Percentiles rank a stretch among this genome's conserved stretches.
These are phyloP conservation scores for Episyrphus balteatus DNA, from an alignment of 1,140 invertebrate species.

Conservation along the genomic window DNA sequence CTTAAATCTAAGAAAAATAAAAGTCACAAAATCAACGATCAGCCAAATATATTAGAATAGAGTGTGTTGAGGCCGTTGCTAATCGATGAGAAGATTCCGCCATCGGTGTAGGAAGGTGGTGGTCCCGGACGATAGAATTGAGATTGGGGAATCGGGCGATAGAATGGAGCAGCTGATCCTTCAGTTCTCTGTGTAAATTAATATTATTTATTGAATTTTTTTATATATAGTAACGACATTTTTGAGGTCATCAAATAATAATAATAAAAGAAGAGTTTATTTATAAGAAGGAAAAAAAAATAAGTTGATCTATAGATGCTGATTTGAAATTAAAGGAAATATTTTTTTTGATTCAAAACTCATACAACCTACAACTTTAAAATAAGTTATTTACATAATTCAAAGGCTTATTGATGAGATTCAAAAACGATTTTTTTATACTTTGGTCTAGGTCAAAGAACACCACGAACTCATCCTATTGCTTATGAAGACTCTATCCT, in stretches of 20 bases:
- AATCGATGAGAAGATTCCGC: conserved; percentile 61
- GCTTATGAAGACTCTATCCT: no score
- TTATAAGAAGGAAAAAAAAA: neutral
- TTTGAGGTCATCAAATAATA: neutral
- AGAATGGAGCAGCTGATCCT: conserved; percentile 15
- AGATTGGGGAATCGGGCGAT: conserved; percentile 21
- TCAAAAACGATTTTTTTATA: no score
- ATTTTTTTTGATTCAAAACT: neutral
- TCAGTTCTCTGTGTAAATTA: conserved; percentile 20
- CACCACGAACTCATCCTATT: no score
- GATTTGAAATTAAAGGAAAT: neutral
- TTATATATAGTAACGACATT: neutral
- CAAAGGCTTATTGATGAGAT: no score
- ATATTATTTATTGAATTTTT: neutral
- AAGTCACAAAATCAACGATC: conserved; percentile 3
- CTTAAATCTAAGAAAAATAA: neutral
- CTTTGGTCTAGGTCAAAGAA: no score
- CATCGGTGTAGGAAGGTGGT: conserved; percentile 32
- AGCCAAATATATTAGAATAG: conserved; percentile 63
- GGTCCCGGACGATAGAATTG: conserved; percentile 42
- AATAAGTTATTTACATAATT: no score
- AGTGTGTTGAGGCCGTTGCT: conserved; percentile 64
- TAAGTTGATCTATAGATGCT: neutral
- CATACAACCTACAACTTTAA: conserved; percentile 1
- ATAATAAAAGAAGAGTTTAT: neutral